Evolutionary conservation across 2,888 invertebrate genomes (phyloP), one percentile per base, ranked within the genome.

Genomic region (Melitaea athalia): DNA sequence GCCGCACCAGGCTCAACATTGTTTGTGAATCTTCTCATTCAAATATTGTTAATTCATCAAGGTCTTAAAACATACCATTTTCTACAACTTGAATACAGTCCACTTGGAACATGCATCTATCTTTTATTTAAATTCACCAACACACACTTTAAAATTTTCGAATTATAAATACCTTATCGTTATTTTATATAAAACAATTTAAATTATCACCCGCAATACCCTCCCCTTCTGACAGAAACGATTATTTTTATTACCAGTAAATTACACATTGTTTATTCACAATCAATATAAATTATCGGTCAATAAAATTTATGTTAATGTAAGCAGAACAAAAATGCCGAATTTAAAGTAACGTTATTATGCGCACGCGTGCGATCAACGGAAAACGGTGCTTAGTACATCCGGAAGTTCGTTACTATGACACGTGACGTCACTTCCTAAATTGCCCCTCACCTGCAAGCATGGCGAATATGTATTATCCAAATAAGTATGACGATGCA

Each of bases 351-450:
- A 45, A 69, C 70, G 70, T 76, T 78, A 76, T 76, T 74, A 78
- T 79, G 86, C 86, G 87, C 85, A 81, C 80, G 81, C 87, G 84
- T 71, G 72, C 74, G 72, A 64, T 74, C 73, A 81, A 77, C 85
- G 86, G 85, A 85, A 84, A 83, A 78, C 76, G 81, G 77, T 84
- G 79, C 82, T 84, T 83, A 82, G 84, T 83, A 78, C 75, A 83
- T 87, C 87, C 89, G 86, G 81, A 72, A 74, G 74, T 77, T 33
- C 52, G 66, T 57, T 57, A 52, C 66, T 76, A 76, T 76, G 78
- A 72, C 75, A 66, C 79, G 77, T 76, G 78, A 72, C 77, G 75
- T 61, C 64, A 60, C 50, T 43, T 63, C 64, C 64, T 67, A 64
- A 50, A 43, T 60, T 31, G 55, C 61, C 59, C 64, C 59, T 60